Conservation (phyloP, 2,888 invertebrate species). For the Belgica antarctica region DNA sequence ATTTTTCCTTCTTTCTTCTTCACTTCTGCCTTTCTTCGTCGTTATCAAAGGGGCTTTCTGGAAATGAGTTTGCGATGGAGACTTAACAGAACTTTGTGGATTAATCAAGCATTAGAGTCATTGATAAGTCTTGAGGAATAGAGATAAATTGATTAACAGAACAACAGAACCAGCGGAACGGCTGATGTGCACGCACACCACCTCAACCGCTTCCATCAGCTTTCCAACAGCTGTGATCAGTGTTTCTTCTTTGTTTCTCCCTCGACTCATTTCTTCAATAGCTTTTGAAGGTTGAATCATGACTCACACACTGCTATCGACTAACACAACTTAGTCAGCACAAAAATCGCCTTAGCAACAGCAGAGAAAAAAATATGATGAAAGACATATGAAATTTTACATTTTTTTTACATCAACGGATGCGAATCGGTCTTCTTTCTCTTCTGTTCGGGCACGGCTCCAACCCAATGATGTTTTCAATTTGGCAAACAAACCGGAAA, state of each 20-base stretch:
- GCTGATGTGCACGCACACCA: neutral
- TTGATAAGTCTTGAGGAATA: neutral
- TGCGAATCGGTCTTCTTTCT: neutral
- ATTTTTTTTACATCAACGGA: conserved; percentile 15
- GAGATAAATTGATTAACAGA: neutral
- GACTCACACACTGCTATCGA: neutral
- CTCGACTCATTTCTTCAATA: conserved; percentile 26
- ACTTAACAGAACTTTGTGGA: conserved; percentile 15
- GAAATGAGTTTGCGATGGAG: neutral
- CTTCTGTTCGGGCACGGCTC: conserved; percentile 12
- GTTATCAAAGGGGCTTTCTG: conserved; percentile 10
- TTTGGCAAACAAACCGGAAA: conserved; percentile 28
- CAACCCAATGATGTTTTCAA: conserved; percentile 15
- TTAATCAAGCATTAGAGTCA: neutral
- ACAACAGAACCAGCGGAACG: neutral
- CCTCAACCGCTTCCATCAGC: conserved; percentile 12
- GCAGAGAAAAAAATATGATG: conserved; percentile 27
- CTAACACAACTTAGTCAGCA: neutral
- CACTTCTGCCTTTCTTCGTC: no score
- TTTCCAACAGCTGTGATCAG: conserved; percentile 36
- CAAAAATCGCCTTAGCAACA: conserved; percentile 35
- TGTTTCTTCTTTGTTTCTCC: conserved; percentile 19
- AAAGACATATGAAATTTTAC: neutral
- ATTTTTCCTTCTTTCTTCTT: no score
- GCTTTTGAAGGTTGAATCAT: conserved; percentile 28